phyloP scores from a whole-genome alignment of 2,888 invertebrate species.

The Meteorus colon region DNA sequence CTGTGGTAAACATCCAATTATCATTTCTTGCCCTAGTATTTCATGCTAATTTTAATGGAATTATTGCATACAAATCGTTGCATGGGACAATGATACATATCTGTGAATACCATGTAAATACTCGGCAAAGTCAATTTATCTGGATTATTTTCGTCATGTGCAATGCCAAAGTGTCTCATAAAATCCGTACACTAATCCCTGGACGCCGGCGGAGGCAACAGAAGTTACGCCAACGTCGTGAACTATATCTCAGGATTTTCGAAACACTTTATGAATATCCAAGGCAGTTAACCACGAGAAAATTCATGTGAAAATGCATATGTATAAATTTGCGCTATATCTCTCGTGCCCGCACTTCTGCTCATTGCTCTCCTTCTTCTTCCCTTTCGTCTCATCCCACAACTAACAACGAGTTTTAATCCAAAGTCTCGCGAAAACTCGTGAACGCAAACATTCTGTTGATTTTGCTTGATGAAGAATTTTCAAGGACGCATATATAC shows the following conservation, averaged over 20 bases:
- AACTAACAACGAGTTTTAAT: conserved; percentile 24
- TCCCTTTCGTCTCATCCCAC: not conserved
- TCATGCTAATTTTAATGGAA: not conserved
- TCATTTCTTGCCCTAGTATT: too few species aligned
- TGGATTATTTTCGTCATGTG: conserved; percentile 30
- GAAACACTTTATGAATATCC: conserved; percentile 39
- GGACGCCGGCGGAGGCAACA: conserved; percentile 11
- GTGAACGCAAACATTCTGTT: conserved; percentile 6
- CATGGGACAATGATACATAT: not conserved
- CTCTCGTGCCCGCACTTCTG: not conserved
- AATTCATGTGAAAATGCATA: conserved; percentile 24
- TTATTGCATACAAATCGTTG: not conserved
- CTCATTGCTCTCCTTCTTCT: not conserved
- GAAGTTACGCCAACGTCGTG: conserved; percentile 10
- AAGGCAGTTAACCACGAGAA: conserved; percentile 15
- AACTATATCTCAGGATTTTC: conserved; percentile 43
- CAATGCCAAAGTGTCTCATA: conserved; percentile 32
- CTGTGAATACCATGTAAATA: not conserved
- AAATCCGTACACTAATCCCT: conserved; percentile 24
- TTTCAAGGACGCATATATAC: conserved; percentile 16
- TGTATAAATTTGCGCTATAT: not conserved
- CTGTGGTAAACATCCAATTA: too few species aligned
- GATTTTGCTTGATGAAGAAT: conserved; percentile 6
- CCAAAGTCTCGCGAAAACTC: not conserved
- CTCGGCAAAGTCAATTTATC: conserved; percentile 27